Base-by-base conservation (phyloP, 1,140 invertebrate genomes). In the Cydia splendana region DNA sequence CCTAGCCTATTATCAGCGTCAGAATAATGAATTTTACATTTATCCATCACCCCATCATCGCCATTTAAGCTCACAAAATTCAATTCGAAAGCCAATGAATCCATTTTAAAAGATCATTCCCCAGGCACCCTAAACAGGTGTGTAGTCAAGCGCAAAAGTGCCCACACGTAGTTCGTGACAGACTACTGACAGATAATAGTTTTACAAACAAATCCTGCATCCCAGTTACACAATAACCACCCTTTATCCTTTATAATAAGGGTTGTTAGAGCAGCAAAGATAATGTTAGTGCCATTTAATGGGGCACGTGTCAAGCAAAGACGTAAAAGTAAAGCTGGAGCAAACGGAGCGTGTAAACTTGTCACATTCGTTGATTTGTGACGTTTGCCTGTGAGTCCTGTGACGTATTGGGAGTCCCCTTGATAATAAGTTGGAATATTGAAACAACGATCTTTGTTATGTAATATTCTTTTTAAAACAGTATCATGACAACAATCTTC, bases 131-230 rank as follows among this genome's bases (percentile, higher is more conserved):
- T 83, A 85, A 88, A 83, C 82, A 83, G 80, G 81, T 81, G 84
- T 79, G 85, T 85, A 81, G 79, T 88, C 85, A 88, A 84, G 85
- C 87, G 88, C 85, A 89, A 90, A 89, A 90, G 85, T 87, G 85
- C 76, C 82, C 80, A 85, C 88, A 82, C 82, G 80, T 77, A 78
- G 78, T 78, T 82, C 81, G 84, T 89, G 87, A 89, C 81, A 88
- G 88, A 88, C 89, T 88, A 83, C 82, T 86, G 81, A 81, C 86
- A 86, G 79, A 74, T 82, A 75, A 81, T 75, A 78, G 69, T 81
- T 81, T 84, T 77, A 82, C 81, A 76, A 78, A 51, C 73, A 28
- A 45, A 76, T 69, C 65, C 1, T 62, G 10, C 4, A 24, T 24
- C 53, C 53, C 18, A 20, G 2, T 34, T 30, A 9, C 15, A 20